Conservation (phyloP, 1,140 invertebrate genomes). For the Coptotermes formosanus region DNA sequence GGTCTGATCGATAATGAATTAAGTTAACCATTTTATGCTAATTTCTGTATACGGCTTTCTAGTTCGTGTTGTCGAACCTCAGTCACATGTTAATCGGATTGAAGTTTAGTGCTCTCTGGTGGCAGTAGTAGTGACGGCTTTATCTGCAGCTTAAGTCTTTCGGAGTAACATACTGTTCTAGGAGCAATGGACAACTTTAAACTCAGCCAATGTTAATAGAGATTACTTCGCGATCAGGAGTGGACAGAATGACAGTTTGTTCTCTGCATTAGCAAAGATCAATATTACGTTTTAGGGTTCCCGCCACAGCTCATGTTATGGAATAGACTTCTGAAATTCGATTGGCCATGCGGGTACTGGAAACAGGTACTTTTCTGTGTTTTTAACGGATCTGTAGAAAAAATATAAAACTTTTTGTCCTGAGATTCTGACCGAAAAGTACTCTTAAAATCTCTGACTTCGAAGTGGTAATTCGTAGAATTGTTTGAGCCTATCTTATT, state of each 20-base stretch:
- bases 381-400: too few relatives aligned
- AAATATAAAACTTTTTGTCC: too few relatives aligned
- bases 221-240: neutral
- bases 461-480: too few relatives aligned
- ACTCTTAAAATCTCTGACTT: too few relatives aligned
- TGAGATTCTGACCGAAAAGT: too few relatives aligned
- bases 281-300: too few relatives aligned
- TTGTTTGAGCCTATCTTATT: too few relatives aligned
- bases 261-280: neutral
- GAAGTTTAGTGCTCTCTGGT: neutral
- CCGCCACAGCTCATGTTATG: too few relatives aligned
- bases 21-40: constrained; percentile 10
- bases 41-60: neutral
- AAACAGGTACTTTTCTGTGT: too few relatives aligned
- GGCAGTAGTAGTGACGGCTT: neutral
- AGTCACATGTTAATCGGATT: constrained; percentile 7
- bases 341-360: too few relatives aligned
- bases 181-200: neutral
- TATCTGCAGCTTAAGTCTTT: neutral
- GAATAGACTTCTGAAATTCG: too few relatives aligned
- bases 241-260: too few relatives aligned
- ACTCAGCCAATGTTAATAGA: neutral
- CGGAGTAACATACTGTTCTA: neutral
- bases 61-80: neutral
- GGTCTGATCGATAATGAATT: neutral